Percentiles rank a stretch among this genome's conserved stretches.
phyloP scores from a whole-genome alignment of 2,888 invertebrate species.

The Brachynemurus nebulosus region DNA sequence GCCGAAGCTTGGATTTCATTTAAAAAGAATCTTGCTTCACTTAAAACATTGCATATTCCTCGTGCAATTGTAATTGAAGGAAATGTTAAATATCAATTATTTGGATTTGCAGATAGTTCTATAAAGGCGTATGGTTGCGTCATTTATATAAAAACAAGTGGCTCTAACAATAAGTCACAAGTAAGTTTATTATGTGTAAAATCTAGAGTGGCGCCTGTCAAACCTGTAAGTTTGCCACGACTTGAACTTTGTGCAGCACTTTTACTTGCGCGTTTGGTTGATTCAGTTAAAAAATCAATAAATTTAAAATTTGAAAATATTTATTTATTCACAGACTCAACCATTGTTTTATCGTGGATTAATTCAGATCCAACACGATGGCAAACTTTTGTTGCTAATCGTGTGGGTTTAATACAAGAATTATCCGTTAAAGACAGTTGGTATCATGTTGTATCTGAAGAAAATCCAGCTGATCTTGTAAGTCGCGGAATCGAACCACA shows the following conservation, averaged over 20 bases:
- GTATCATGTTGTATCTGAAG: not conserved
- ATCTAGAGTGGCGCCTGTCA: not conserved
- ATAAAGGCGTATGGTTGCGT: constrained; percentile 2
- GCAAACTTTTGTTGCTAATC: not conserved
- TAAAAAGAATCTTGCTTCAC: not conserved
- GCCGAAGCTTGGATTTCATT: not conserved
- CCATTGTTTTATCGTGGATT: not conserved
- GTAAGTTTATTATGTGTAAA: not conserved
- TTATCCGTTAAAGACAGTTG: not conserved
- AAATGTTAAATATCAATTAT: not conserved
- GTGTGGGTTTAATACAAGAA: not conserved
- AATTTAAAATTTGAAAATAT: not conserved
- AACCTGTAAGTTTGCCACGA: not conserved
- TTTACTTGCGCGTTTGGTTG: not conserved
- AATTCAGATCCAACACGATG: not conserved
- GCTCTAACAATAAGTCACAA: not conserved
- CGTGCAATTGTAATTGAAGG: not conserved
- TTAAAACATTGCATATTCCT: not conserved
- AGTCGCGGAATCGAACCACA: not conserved
- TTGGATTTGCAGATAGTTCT: constrained; percentile 3
- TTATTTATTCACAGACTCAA: not conserved
- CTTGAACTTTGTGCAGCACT: not conserved
- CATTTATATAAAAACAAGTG: not conserved
- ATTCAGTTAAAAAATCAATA: not conserved
- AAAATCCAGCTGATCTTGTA: not conserved